Percentiles rank a stretch among this genome's conserved stretches.
Evolutionary conservation across 2,888 invertebrate species (phyloP).

Genomic region (Noctua fimbriata): DNA sequence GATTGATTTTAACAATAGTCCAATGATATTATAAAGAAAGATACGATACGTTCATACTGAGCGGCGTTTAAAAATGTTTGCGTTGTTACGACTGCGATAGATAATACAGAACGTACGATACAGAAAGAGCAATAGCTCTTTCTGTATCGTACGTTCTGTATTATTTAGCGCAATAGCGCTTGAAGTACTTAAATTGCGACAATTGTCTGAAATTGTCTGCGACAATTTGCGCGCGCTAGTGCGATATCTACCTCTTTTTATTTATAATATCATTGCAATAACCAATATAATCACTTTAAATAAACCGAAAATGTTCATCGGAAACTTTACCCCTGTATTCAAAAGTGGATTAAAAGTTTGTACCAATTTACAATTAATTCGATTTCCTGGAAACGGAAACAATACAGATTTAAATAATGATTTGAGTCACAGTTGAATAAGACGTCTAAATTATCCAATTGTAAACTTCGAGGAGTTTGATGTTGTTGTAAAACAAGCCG

Average conservation of each 20-base stretch:
- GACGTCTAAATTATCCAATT: constrained; percentile 64
- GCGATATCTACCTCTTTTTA: too few relatives aligned
- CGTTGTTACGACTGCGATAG: too few relatives aligned
- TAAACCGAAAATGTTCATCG: constrained; percentile 38
- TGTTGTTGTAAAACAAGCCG: constrained; percentile 53
- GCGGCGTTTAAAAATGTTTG: too few relatives aligned
- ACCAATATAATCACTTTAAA: constrained; percentile 58
- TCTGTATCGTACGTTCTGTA: too few relatives aligned
- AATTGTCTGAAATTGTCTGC: too few relatives aligned
- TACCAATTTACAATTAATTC: constrained; percentile 51
- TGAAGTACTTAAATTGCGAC: too few relatives aligned
- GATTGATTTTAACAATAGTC: constrained; percentile 66
- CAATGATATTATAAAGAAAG: not conserved
- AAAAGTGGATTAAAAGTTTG: constrained; percentile 57
- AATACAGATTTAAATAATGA: constrained; percentile 64
- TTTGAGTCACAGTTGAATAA: constrained; percentile 63
- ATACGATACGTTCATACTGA: too few relatives aligned
- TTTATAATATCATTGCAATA: constrained; percentile 6
- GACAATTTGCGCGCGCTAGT: too few relatives aligned
- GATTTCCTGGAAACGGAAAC: constrained; percentile 60
- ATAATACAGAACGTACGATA: too few relatives aligned
- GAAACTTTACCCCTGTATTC: constrained; percentile 33
- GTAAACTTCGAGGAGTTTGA: constrained; percentile 47
- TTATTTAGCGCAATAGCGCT: too few relatives aligned
- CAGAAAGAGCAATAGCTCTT: too few relatives aligned